phyloP scores from a whole-genome alignment of 2,888 invertebrate genomes.

The Steinernema hermaphroditum region DNA sequence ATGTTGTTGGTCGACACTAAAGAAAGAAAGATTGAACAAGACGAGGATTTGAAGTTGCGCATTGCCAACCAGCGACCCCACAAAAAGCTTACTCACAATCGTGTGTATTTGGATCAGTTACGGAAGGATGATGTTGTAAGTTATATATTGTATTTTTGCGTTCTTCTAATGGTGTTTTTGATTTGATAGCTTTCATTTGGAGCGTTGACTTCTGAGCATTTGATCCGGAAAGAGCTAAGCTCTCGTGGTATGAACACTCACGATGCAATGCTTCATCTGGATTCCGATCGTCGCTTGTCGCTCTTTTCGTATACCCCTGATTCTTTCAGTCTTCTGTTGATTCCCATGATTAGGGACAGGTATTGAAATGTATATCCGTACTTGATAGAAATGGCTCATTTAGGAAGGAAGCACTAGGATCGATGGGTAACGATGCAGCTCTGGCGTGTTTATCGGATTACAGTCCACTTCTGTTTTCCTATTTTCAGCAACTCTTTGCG shows the following conservation, averaged over 20 bases:
- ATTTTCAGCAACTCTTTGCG: constrained; percentile 98
- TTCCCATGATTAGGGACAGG: constrained; percentile 95
- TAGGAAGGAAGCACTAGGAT: constrained; percentile 96
- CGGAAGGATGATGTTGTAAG: constrained; percentile 66
- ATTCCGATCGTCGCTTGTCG: constrained; percentile 81
- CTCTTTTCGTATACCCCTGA: constrained; percentile 93
- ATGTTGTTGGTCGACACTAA: constrained; percentile 94
- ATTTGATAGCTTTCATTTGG: constrained; percentile 1
- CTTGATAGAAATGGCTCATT: constrained; percentile 45
- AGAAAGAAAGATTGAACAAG: constrained; percentile 85
- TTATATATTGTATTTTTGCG: too few species aligned
- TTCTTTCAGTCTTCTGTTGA: constrained; percentile 85
- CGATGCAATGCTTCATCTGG: constrained; percentile 55
- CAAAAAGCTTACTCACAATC: constrained; percentile 72
- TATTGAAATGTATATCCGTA: constrained; percentile 66
- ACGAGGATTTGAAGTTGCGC: constrained; percentile 85
- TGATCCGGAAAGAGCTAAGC: background rate
- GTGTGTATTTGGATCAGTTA: constrained; percentile 64
- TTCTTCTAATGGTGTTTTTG: background rate
- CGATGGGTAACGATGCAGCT: constrained; percentile 99
- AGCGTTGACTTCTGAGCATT: constrained; percentile 8
- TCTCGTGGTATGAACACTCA: constrained; percentile 33
- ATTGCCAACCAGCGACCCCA: constrained; percentile 88
- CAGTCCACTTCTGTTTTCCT: constrained; percentile 91
- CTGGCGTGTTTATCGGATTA: constrained; percentile 92